Base-by-base conservation (phyloP, 1,140 invertebrate species). In the Drosophila triauraria region DNA sequence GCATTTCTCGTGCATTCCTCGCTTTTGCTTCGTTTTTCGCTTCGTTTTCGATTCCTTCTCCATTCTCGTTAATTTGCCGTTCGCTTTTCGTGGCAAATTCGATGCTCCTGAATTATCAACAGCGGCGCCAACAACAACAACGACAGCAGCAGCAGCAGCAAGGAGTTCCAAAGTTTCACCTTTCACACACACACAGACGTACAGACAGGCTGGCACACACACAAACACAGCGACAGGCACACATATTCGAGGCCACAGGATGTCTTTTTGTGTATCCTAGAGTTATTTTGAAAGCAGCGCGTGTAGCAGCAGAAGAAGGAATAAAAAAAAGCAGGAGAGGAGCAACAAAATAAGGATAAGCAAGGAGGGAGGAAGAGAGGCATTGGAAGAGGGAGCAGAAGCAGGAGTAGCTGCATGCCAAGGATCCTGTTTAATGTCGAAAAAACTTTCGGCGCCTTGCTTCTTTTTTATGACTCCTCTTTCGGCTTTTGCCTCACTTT, bases 211-310 rank as follows among this genome's bases (percentile, higher is more conserved):
- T 40, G 20, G 20, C 35, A 63, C 40, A 42, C 46, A 68, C 47
- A 48, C 46, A 44, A 23, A 60, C 43, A 50, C 25, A 51, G 30
- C 59, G 51, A 27, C 46, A 59, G 3, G 25, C 47, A 75, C 51
- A 51, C 63, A 53, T 32, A 70, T 47, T 58, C 43, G 76, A 71
- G 76, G 80, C 74, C 81, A 78, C 84, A 80, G 74, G 65, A 69
- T 79, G 85, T 85, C 82, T 85, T 88, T 88, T 88, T 88, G 86
- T 88, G 85, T 88, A 88, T 88, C 84, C 84, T 90, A 88, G 84
- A 88, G 85, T 91, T 78, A 85, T 88, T 88, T 87, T 83, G 85
- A 84, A 78, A 84, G 80, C 83, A 70, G 76, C 75, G 76, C 64
- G 63, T 78, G 64, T 78, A 56, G 75, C 51, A 74, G 54, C 54